phyloP scores from a whole-genome alignment of 2,113 vertebrate genomes.

The Pomatostomus ruficeps region DNA sequence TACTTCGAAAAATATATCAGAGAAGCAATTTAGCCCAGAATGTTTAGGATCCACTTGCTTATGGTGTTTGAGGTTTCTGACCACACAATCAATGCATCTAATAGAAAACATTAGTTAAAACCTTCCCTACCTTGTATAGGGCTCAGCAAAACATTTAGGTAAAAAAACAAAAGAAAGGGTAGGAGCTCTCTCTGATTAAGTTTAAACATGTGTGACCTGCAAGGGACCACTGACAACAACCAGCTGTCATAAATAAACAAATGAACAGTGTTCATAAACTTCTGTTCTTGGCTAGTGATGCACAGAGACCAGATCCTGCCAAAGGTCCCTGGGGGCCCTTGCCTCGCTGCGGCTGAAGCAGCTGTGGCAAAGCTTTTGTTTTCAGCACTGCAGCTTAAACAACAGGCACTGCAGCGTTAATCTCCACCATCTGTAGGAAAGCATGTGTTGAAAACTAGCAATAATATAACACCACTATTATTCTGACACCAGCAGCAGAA shows the following conservation, averaged over 20 bases:
- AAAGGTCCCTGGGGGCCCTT: background rate
- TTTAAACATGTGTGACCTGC: background rate
- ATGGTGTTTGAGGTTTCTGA: background rate
- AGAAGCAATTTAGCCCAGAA: background rate
- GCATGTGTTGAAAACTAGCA: background rate
- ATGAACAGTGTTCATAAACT: background rate
- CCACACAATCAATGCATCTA: background rate
- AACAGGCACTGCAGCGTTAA: background rate
- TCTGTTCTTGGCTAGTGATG: background rate
- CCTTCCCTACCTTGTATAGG: accelerated
- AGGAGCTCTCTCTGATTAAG: background rate
- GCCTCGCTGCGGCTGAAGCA: background rate
- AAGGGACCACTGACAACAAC: background rate
- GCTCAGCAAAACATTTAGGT: background rate
- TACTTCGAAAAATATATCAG: background rate
- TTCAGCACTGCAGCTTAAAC: background rate
- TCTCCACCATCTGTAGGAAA: background rate
- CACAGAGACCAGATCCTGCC: background rate
- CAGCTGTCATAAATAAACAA: background rate
- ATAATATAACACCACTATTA: background rate
- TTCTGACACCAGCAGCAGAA: background rate
- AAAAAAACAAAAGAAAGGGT: background rate
- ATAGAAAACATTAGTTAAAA: background rate
- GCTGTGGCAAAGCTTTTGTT: background rate
- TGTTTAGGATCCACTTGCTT: background rate